Base-by-base conservation (phyloP, 2,113 vertebrate genomes). In the Amia ocellicauda region DNA sequence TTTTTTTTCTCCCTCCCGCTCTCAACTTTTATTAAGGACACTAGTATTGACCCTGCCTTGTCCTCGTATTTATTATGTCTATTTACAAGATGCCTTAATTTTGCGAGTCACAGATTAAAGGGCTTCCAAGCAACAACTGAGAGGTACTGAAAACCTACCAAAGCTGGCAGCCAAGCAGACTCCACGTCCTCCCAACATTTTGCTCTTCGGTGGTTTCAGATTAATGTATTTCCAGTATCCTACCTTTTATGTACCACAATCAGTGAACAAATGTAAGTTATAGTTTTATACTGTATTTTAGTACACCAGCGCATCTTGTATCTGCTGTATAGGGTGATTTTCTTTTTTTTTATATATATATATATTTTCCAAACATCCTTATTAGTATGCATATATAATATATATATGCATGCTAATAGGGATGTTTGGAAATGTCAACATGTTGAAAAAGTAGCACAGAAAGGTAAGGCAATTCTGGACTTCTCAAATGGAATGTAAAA, bases 11-110 rank as follows among this genome's bases (percentile, higher is more conserved):
- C n/a, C n/a, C n/a, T n/a, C n/a, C n/a, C n/a, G n/a, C n/a, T 54
- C 62, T 41, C 43, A 40, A n/a, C 54, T 64, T 56, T 40, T 43
- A n/a, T 43, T 71, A 76, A 65, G 64, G 76, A 75, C 69, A 78
- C 76, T 74, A 69, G 58, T 66, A 84, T 77, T 60, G 77, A 86
- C 78, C 83, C 87, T 86, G 73, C 67, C 60, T 51, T 84, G 70
- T 88, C 78, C 84, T 86, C 81, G 71, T 91, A 89, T 91, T 91
- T 91, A 90, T 90, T 85, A 81, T 81, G 66, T 74, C 72, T 41
- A 79, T 73, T 76, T 4, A 71, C 31, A 60, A 36, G 27, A 68
- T 61, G 79, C 89, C 86, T 93, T 90, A 85, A 82, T 75, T 83
- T 71, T 52, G 49, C 67, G 31, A 36, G 64, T 69, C 66, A 80